These are phyloP conservation scores for Carollia perspicillata DNA, from an alignment of 2,113 vertebrate species.

Conservation along the genomic window DNA sequence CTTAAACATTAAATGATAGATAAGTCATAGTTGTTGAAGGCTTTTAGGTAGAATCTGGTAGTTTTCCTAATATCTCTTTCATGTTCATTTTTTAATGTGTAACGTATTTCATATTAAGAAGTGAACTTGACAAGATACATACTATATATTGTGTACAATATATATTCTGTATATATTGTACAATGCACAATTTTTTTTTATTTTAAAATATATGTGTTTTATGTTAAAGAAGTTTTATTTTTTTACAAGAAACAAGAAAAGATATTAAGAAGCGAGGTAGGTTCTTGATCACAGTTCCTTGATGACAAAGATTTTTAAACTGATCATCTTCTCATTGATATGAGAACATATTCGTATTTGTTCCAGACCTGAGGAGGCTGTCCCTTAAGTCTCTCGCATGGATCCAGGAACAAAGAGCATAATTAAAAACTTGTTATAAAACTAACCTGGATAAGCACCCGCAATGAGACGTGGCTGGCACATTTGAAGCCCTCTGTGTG, in stretches of 20 bases:
- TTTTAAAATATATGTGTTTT: neutral
- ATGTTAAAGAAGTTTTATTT: neutral
- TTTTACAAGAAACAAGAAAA: neutral
- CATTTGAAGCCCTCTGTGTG: neutral
- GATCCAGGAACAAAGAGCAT: neutral
- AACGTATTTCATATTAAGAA: too few species aligned
- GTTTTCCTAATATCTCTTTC: conserved; percentile 11
- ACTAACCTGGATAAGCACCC: neutral
- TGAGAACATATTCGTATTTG: conserved; percentile 55
- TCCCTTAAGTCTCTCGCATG: neutral
- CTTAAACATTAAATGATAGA: neutral
- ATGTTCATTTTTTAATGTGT: neutral
- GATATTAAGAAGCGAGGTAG: neutral
- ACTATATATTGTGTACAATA: too few species aligned
- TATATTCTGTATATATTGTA: too few species aligned
- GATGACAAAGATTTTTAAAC: conserved; percentile 71
- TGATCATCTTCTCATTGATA: conserved; percentile 69
- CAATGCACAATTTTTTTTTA: neutral
- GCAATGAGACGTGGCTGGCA: neutral
- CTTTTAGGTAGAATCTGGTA: conserved; percentile 3
- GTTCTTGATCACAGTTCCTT: conserved; percentile 66
- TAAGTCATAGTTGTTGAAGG: neutral
- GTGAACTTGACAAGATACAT: too few species aligned
- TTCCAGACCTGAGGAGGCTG: neutral
- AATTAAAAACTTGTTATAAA: neutral